Base-by-base conservation (phyloP, 2,113 vertebrate species). In the Aspidoscelis tigris region DNA sequence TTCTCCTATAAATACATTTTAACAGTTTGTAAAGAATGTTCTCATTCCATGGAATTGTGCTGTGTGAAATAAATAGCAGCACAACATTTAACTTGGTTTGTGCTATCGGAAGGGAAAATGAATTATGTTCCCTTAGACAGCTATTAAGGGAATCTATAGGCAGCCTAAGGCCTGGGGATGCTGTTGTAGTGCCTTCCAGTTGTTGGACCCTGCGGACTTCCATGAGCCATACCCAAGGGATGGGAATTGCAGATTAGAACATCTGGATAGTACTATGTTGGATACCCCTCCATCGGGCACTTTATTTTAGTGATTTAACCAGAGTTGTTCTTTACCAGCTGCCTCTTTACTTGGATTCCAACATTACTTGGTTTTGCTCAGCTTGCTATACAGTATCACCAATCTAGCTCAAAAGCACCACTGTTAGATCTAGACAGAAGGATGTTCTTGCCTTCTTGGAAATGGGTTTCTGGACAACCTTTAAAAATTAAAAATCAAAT, bases 341-440 rank as follows among this genome's bases (percentile, higher is more conserved):
- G 55, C 10, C 41, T 55, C 8, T 55, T 55, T 55, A 9, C 55
- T 53, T 24, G 3, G 2, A 6, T 72, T 18, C 8, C 22, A 50
- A 8, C 53, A 6, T 65, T 41, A 22, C 18, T 4, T 50, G 10
- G 39, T 78, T 71, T 68, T 39, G n/a, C 65, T 74, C 43, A 24
- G 43, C 84, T 84, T 14, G 58, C 73, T 41, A 24, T 64, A 50
- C 50, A 85, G 81, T 70, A 43, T 84, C 11, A 11, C 72, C 0
- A 39, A 9, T 2, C 24, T 41, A 21, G 0, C 44, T 91, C 86
- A 85, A 71, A 81, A 91, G 85, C 4, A 65, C 64, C 26, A 24
- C 41, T 85, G 58, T 87, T 5, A 69, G 66, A 86, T 24, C 18
- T 74, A 78, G 16, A 53, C 0, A 84, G 86, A 0, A 14, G 81